phyloP scores from a whole-genome alignment of 1,140 invertebrate species.

The Trichomalopsis sarcophagae region DNA sequence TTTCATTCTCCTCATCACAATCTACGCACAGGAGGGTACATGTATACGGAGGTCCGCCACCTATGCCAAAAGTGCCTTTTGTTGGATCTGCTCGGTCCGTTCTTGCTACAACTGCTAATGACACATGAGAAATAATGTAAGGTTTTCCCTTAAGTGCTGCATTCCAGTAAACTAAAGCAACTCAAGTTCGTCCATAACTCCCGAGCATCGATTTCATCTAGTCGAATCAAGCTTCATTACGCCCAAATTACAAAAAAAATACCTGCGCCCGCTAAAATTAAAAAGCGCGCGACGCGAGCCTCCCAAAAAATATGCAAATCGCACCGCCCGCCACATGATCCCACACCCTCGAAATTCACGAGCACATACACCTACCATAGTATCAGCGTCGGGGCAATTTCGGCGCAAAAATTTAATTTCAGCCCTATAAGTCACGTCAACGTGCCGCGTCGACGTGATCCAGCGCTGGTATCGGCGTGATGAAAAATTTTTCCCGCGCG shows the following conservation, averaged over 20 bases:
- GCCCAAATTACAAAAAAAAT: not conserved
- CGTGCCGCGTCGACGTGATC: slow-evolving; percentile 42
- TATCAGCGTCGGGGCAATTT: slow-evolving; percentile 30
- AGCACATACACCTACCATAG: not conserved
- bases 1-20: too few species aligned
- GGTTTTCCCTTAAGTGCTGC: too few species aligned
- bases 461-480: not conserved
- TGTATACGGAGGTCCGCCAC: too few species aligned
- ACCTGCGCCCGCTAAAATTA: slow-evolving; percentile 10
- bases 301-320: slow-evolving; percentile 45
- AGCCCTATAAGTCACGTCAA: slow-evolving; percentile 33
- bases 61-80: too few species aligned
- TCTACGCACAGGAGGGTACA: too few species aligned
- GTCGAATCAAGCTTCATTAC: not conserved
- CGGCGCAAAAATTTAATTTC: slow-evolving; percentile 45
- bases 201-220: too few species aligned
- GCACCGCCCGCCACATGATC: not conserved
- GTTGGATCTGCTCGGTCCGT: too few species aligned
- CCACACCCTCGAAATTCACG: not conserved
- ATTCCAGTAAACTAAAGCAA: too few species aligned
- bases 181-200: too few species aligned
- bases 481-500: slow-evolving; percentile 34
- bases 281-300: not conserved
- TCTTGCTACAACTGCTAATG: too few species aligned
- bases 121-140: too few species aligned